A percentile compares a stretch with the other conserved stretches of the same genome.
phyloP scores from a whole-genome alignment of 2,113 vertebrate genomes.

The Ciconia maguari region DNA sequence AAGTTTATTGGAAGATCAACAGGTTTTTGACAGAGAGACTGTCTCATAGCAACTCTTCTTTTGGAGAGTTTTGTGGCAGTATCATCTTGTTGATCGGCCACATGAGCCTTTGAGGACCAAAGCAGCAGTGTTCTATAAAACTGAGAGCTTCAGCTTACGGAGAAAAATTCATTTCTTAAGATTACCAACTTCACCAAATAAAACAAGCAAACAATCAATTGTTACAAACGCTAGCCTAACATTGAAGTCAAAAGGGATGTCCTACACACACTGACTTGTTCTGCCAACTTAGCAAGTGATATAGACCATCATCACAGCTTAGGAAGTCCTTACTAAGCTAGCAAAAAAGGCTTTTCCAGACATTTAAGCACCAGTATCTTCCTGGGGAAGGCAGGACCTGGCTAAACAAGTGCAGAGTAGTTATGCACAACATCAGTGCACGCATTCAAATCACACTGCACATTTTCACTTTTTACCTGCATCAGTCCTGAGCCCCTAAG shows the following conservation, averaged over 20 bases:
- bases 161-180: neutral
- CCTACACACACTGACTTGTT: neutral
- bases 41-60: neutral
- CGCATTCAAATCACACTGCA: fast-evolving
- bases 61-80: neutral
- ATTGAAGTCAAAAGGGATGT: neutral
- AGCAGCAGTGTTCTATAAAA: neutral
- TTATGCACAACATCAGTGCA: too few relatives aligned
- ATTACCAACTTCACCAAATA: neutral
- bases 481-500: neutral
- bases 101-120: neutral
- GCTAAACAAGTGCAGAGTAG: neutral
- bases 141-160: neutral
- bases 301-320: neutral
- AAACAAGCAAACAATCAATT: too few relatives aligned
- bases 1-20: neutral
- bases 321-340: neutral
- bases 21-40: neutral
- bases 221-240: neutral
- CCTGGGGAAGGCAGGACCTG: neutral
- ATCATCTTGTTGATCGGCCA: neutral
- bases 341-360: neutral
- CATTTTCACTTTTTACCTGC: neutral
- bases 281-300: neutral
- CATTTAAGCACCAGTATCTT: neutral